Evolutionary conservation across 2,797 vertebrate genomes (phyloP).

Genomic region (Apogon hyalosoma): DNA sequence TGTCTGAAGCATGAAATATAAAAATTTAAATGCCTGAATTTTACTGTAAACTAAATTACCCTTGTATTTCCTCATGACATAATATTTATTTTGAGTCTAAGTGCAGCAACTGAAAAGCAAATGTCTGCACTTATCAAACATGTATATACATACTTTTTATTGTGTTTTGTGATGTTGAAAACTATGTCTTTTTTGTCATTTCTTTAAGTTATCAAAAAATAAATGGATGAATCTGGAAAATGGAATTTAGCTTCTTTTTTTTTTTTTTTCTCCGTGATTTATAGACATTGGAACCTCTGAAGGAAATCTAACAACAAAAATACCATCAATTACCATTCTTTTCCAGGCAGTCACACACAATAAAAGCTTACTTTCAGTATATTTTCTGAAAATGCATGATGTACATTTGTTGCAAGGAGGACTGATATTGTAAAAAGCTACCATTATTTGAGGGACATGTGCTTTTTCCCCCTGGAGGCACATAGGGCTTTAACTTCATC

Average conservation of each 20-base stretch:
- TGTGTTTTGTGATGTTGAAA: constrained; percentile 45
- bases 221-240: constrained; percentile 45
- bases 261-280: neutral
- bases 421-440: too few relatives aligned
- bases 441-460: constrained; percentile 7
- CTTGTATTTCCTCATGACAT: constrained; percentile 1
- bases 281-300: too few relatives aligned
- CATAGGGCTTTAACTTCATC: constrained; percentile 21
- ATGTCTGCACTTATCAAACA: constrained; percentile 49
- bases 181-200: constrained; percentile 45
- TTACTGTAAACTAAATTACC: constrained; percentile 54
- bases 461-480: constrained; percentile 24
- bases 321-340: too few relatives aligned
- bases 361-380: too few relatives aligned
- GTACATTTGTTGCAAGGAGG: too few relatives aligned
- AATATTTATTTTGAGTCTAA: constrained; percentile 70
- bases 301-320: too few relatives aligned
- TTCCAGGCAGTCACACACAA: too few relatives aligned
- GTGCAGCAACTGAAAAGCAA: constrained; percentile 43
- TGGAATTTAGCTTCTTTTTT: too few relatives aligned
- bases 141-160: constrained; percentile 72
- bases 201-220: constrained; percentile 63
- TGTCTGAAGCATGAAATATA: constrained; percentile 26
- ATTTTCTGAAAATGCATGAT: too few relatives aligned
- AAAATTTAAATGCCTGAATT: constrained; percentile 41